phyloP scores from a whole-genome alignment of 2,797 vertebrate genomes.

The Peromyscus nudipes region DNA sequence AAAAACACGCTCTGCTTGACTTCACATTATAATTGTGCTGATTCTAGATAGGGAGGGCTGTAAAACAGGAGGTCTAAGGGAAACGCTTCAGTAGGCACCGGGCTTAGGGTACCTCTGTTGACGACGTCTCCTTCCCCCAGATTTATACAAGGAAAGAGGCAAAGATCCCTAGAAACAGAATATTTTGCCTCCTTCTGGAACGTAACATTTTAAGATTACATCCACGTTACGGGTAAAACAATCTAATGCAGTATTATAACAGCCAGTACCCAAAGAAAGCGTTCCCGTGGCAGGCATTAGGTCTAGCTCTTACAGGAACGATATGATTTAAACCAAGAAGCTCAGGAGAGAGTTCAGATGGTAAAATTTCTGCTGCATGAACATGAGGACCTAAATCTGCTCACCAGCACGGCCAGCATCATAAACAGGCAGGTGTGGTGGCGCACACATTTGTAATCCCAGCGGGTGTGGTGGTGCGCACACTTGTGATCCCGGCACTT shows the following conservation, averaged over 20 bases:
- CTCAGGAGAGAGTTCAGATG: background rate
- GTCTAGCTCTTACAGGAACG: background rate
- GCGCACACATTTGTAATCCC: background rate
- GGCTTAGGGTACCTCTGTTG: conserved; percentile 30
- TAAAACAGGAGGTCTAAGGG: background rate
- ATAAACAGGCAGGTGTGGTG: background rate
- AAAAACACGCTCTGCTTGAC: conserved; percentile 74
- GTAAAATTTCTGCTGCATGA: background rate
- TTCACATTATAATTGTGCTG: conserved; percentile 72
- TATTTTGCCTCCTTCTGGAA: conserved; percentile 19
- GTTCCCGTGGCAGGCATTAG: background rate
- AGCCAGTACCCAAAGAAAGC: conserved; percentile 12
- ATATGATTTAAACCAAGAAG: conserved; percentile 27
- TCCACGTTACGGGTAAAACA: background rate
- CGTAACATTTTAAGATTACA: conserved; percentile 52
- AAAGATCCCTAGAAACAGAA: conserved; percentile 13
- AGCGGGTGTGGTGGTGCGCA: background rate
- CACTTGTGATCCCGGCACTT: background rate
- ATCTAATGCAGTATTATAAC: background rate
- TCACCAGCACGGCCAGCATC: background rate
- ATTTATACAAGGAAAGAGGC: conserved; percentile 2
- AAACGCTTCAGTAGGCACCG: conserved; percentile 20
- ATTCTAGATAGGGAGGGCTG: conserved; percentile 58
- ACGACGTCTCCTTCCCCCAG: conserved; percentile 1
- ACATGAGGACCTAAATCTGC: background rate